Percentiles rank a stretch among this genome's conserved stretches.
Evolutionary conservation across 2,888 invertebrate species (phyloP).

Genomic region (Aleiodes alternator): DNA sequence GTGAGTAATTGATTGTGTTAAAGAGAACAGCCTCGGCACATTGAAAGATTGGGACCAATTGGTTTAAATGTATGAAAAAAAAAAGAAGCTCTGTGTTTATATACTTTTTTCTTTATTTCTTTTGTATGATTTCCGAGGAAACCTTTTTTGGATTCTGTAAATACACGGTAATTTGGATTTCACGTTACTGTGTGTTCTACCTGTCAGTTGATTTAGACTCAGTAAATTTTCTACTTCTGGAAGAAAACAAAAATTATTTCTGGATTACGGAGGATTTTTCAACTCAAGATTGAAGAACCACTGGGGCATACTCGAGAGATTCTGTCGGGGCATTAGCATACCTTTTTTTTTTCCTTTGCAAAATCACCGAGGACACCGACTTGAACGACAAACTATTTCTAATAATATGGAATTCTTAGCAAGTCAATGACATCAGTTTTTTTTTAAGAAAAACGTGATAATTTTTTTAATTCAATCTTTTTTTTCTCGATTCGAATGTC

Average conservation of each 20-base stretch:
- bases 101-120: conserved; percentile 5
- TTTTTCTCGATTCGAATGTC: not conserved
- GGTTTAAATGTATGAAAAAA: not conserved
- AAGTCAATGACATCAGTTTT: conserved; percentile 41
- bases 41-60: conserved; percentile 28
- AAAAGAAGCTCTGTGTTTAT: conserved; percentile 6
- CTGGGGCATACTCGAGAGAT: not conserved
- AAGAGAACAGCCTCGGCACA: conserved; percentile 4
- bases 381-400: not conserved
- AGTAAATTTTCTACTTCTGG: not conserved
- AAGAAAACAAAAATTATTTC: conserved; percentile 8
- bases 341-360: conserved; percentile 17
- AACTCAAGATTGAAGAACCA: conserved; percentile 21
- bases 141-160: conserved; percentile 15
- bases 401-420: conserved; percentile 15
- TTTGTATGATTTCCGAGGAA: conserved; percentile 24
- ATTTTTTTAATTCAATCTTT: not conserved
- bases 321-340: conserved; percentile 18
- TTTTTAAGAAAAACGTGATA: conserved; percentile 11
- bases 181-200: conserved; percentile 16
- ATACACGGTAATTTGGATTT: conserved; percentile 3
- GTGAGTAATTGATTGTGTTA: conserved; percentile 28
- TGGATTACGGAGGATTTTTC: conserved; percentile 13
- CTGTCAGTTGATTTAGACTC: conserved; percentile 1
- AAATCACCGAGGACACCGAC: conserved; percentile 31